A percentile compares a stretch with the other conserved stretches of the same genome.
phyloP scores from a whole-genome alignment of 2,888 invertebrate genomes.

The Drosophila nr. perissopoda region DNA sequence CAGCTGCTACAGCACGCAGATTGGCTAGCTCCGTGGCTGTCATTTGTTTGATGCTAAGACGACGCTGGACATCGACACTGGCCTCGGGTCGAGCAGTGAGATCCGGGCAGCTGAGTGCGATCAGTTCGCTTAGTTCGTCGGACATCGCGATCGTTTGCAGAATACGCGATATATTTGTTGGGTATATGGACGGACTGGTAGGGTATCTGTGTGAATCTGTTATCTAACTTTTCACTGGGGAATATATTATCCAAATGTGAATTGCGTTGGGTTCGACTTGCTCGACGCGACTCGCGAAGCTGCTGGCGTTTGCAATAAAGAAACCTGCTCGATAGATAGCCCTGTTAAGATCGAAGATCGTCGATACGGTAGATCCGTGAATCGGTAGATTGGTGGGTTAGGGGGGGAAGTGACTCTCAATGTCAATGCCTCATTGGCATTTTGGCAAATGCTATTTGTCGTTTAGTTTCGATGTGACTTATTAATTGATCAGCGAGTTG shows the following conservation, averaged over 20 bases:
- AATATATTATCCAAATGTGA: constrained; percentile 35
- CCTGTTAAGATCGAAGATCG: constrained; percentile 30
- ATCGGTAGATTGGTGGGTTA: neutral
- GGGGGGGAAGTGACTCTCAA: constrained; percentile 53
- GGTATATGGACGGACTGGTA: constrained; percentile 7
- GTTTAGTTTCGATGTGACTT: constrained; percentile 57
- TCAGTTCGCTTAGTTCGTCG: constrained; percentile 82
- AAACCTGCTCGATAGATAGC: constrained; percentile 58
- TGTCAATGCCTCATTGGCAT: constrained; percentile 80
- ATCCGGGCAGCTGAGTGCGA: constrained; percentile 82
- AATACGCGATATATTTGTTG: constrained; percentile 23
- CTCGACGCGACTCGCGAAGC: constrained; percentile 72
- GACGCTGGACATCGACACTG: constrained; percentile 65
- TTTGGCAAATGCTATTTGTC: constrained; percentile 69
- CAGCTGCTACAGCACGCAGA: constrained; percentile 76
- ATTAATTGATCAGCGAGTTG: constrained; percentile 68
- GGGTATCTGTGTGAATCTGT: constrained; percentile 26
- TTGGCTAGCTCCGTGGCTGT: constrained; percentile 79
- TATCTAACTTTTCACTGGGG: constrained; percentile 61
- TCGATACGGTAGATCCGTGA: constrained; percentile 10
- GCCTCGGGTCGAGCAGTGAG: constrained; percentile 57
- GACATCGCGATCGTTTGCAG: constrained; percentile 67
- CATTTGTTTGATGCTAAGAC: constrained; percentile 83
- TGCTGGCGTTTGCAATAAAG: constrained; percentile 65
- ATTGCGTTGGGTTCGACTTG: constrained; percentile 73